Conservation (phyloP, 2,113 vertebrate species). For the Calidris pugnax region DNA sequence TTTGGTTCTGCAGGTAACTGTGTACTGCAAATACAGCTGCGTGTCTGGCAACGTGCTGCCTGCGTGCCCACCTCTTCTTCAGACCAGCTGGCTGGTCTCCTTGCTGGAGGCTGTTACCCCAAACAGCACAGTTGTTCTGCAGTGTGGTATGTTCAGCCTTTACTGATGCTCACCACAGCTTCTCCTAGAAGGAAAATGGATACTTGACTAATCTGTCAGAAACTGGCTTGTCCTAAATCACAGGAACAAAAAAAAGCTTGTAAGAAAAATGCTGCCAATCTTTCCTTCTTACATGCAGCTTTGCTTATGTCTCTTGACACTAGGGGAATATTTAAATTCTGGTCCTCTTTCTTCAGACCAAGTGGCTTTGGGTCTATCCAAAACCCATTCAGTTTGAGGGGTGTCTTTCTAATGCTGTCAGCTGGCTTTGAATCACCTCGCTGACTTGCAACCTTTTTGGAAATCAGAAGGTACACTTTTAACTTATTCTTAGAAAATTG, state of each 20-base stretch:
- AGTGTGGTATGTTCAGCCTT: background rate
- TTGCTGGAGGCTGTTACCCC: background rate
- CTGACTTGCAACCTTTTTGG: background rate
- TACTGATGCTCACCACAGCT: background rate
- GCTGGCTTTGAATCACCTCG: background rate
- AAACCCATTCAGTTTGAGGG: background rate
- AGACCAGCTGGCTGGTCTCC: background rate
- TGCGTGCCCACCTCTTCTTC: background rate
- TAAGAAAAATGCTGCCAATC: background rate
- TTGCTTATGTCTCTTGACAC: constrained; percentile 2
- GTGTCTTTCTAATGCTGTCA: background rate
- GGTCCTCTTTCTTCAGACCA: background rate
- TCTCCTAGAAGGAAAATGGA: background rate
- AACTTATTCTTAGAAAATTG: background rate
- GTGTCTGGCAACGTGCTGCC: background rate
- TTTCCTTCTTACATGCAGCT: background rate
- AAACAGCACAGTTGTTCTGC: background rate
- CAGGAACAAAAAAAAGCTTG: constrained; percentile 11
- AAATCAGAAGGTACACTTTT: background rate
- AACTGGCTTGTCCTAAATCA: background rate
- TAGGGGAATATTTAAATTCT: background rate
- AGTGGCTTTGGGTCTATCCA: background rate
- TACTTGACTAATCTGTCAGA: constrained; percentile 7
- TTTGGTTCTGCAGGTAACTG: background rate
- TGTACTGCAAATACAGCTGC: constrained; percentile 25